phyloP scores from a whole-genome alignment of 2,888 invertebrate species.

The Linnaemya vulpina region DNA sequence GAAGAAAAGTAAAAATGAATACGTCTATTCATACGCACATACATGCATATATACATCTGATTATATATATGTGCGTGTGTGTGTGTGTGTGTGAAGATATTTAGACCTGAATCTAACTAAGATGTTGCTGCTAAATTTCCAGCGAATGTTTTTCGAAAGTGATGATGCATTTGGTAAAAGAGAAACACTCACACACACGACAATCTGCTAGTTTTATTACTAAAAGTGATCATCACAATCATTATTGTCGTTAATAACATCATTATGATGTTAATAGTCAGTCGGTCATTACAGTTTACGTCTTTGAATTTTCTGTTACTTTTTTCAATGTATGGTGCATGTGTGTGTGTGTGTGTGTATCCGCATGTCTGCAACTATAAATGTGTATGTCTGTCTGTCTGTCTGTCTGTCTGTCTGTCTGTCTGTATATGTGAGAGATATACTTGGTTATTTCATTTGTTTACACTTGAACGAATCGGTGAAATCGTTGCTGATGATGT shows the following conservation, averaged over 20 bases:
- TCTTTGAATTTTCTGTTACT: slow-evolving; percentile 51
- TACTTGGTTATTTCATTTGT: slow-evolving; percentile 58
- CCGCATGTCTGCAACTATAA: not conserved
- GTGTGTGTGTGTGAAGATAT: too few relatives aligned
- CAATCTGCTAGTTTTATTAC: slow-evolving; percentile 10
- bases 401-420: not conserved
- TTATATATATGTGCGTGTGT: not conserved
- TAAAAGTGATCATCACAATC: slow-evolving; percentile 14
- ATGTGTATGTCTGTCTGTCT: not conserved
- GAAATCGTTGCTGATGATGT: slow-evolving; percentile 67
- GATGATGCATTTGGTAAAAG: slow-evolving; percentile 58
- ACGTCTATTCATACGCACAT: slow-evolving; percentile 16
- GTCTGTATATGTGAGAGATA: not conserved
- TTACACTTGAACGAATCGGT: slow-evolving; percentile 71
- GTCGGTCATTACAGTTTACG: slow-evolving; percentile 49
- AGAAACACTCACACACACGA: slow-evolving; percentile 24
- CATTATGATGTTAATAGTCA: slow-evolving; percentile 48
- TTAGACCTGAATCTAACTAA: slow-evolving; percentile 11
- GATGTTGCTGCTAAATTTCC: slow-evolving; percentile 34
- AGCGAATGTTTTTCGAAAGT: slow-evolving; percentile 64
- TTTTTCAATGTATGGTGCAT: slow-evolving; percentile 13
- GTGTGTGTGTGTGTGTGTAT: not conserved
- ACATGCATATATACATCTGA: not conserved
- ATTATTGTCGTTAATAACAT: slow-evolving; percentile 25
- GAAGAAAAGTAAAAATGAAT: slow-evolving; percentile 41